These are phyloP conservation scores for Drosophila willistoni DNA, from an alignment of 1,140 invertebrate genomes.

Conservation along the genomic window DNA sequence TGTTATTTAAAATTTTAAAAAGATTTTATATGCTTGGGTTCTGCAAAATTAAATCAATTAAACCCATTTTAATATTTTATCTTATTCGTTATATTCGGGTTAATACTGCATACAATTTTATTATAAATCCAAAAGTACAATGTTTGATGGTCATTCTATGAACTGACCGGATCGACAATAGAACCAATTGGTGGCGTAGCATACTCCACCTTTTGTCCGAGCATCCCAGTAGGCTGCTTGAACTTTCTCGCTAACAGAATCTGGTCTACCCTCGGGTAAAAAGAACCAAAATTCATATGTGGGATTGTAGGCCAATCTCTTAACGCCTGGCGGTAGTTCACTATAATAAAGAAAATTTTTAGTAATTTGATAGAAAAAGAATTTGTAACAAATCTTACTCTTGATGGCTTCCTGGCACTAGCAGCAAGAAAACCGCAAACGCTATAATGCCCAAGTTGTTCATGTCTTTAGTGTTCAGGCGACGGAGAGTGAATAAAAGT, in stretches of 20 bases:
- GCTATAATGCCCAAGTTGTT: constrained; percentile 24
- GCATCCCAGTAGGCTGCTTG: constrained; percentile 34
- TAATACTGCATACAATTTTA: too few relatives aligned
- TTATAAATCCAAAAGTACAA: too few relatives aligned
- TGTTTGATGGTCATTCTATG: neutral
- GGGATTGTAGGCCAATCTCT: constrained; percentile 51
- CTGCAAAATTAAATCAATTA: too few relatives aligned
- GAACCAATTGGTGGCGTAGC: constrained; percentile 48
- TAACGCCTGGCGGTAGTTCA: constrained; percentile 1
- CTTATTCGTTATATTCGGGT: too few relatives aligned
- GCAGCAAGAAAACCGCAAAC: constrained; percentile 37
- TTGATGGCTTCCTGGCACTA: constrained; percentile 26
- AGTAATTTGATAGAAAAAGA: neutral
- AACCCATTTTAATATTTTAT: too few relatives aligned
- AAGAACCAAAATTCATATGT: constrained; percentile 67
- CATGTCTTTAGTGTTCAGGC: constrained; percentile 44
- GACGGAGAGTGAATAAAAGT: constrained; percentile 45
- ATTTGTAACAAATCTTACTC: constrained; percentile 11
- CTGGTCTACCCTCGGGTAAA: constrained; percentile 40
- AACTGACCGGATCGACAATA: constrained; percentile 28
- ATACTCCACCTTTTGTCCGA: constrained; percentile 45
- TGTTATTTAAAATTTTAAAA: too few relatives aligned
- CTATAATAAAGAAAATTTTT: neutral
- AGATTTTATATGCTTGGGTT: too few relatives aligned
- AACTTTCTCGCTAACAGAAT: constrained; percentile 13